phyloP scores from a whole-genome alignment of 2,113 vertebrate genomes.

The Stegastes partitus region DNA sequence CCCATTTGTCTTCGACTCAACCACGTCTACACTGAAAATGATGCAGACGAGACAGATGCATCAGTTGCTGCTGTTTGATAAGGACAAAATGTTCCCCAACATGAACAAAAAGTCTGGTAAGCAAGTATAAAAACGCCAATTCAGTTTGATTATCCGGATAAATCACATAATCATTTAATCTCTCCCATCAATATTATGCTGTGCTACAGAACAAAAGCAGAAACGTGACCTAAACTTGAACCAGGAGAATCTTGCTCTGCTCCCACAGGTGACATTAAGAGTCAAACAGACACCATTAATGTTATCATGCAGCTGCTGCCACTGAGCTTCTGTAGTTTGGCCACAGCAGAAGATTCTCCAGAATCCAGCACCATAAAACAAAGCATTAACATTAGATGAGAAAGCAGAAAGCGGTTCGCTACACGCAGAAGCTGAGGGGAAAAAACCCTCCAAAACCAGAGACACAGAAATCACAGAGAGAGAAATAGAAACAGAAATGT shows the following conservation, averaged over 20 bases:
- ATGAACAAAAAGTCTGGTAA: no score
- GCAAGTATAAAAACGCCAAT: no score
- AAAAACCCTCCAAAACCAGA: background rate
- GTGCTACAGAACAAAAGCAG: background rate
- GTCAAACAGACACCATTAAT: background rate
- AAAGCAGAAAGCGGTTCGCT: background rate
- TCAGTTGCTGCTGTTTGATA: no score
- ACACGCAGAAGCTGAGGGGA: background rate
- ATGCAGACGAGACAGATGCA: no score
- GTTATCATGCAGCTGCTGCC: background rate
- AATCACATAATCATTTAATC: no score
- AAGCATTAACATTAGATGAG: background rate
- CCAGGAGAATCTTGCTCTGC: background rate
- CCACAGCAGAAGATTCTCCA: constrained; percentile 16
- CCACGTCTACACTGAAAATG: no score
- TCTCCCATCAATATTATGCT: background rate
- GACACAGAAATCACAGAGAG: background rate
- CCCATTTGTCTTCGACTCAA: no score
- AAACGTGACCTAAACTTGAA: background rate
- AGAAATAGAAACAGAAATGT: background rate
- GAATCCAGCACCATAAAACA: background rate
- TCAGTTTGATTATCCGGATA: background rate
- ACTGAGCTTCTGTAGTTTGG: background rate
- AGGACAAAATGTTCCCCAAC: no score
- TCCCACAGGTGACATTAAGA: background rate